Evolutionary conservation across 2,888 invertebrate genomes (phyloP), one percentile per base, ranked within the genome.

Genomic region (Parascotia fuliginaria): DNA sequence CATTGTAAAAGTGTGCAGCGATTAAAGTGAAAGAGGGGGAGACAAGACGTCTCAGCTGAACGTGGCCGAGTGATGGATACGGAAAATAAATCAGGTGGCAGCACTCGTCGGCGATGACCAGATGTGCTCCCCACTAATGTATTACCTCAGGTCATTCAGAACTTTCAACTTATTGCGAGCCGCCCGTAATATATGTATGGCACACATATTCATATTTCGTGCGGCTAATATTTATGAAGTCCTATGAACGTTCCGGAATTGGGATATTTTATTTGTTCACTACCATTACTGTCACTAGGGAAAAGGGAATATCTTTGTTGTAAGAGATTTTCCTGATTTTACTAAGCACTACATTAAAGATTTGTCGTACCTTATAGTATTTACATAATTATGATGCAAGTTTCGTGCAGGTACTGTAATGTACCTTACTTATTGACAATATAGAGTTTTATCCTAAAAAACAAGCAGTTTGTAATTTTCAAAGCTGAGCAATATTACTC

Each of bases 61-160:
- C 73, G 68, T 73, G 67, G 71, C 72, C 61, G 70, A 73, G 85
- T 90, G 91, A 92, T 88, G 85, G 87, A 92, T 90, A 74, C 79
- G 65, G 75, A 70, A 81, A 81, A 89, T 92, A 90, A 91, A 91
- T 92, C 91, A 86, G 83, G 71, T 80, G 81, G 77, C 81, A 77
- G 77, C 77, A 79, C 81, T 85, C 79, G 78, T 65, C 75, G 77
- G 72, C 73, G 75, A 77, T 83, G 83, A 79, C 85, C 85, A 84
- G 81, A 75, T 83, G 85, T 75, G 85, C 72, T 79, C 75, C 70
- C 58, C 51, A 56, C 60, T 81, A 79, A 81, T 79, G 76, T 81
- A 81, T 83, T 74, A 70, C 70, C 53, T 63, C 67, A 75, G 75
- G 79, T 81, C 77, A 79, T 73, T 75, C 67, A 63, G 67, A 70